Evolutionary conservation across 2,888 invertebrate genomes (phyloP), one percentile per base, ranked within the genome.

Genomic region (Leptinotarsa rubiginosa): DNA sequence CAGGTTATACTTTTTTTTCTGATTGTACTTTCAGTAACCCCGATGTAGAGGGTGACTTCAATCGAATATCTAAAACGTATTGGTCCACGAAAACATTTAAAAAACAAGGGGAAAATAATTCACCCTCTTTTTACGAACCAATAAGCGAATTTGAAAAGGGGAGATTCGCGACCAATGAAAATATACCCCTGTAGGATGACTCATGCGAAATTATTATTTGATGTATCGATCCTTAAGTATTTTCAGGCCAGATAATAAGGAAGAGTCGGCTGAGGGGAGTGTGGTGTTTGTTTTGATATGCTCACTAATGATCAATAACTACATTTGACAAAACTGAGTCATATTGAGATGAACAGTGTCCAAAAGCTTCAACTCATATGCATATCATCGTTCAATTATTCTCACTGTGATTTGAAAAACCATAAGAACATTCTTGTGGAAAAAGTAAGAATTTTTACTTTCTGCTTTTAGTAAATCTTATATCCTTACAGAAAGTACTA

Each of bases 1-100:
- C 10, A 18, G 2, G 10, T 52, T 52, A 56, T 56, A 13, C 4
- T 25, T 15, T 56, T 56, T 56, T 56, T 5, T 15, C 56, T 13
- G 56, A 56, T 15, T 62, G 41, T 41, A 62, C 62, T 22, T 47
- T 31, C 64, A 68, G 67, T 70, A 41, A 41, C 64, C 74, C 69
- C 62, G 70, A 62, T 59, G 67, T 72, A 68, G 72, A 70, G 76
- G 73, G 71, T 69, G 73, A 76, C 49, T 74, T 56, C 68, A 18
- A 56, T 64, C 47, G 68, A 54, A 65, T 54, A 67, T 69, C 69
- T 69, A 18, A 69, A 73, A 76, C 72, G 79, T 77, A 86, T 85
- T 86, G 86, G 86, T 79, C 80, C 78, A 75, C 76, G 83, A 84
- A 85, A 85, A 85, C 82, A 82, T 81, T 80, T 85, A 86, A 86